Conservation (phyloP, 2,888 invertebrate genomes). For the Drosophila multiciliata region DNA sequence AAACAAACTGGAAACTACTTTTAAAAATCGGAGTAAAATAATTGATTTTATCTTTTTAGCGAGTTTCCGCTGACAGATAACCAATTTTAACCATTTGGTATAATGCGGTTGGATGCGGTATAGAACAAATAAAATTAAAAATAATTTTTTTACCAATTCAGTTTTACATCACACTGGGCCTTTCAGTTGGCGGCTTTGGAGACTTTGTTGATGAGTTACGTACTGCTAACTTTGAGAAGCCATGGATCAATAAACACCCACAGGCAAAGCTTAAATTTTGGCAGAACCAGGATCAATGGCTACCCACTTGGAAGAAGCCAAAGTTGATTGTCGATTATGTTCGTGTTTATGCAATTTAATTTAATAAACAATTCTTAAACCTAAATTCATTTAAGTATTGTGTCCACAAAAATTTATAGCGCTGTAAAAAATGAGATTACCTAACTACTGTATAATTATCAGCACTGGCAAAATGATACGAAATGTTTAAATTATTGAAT, state of each 20-base stretch:
- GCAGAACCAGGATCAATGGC: conserved; percentile 88
- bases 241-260: conserved; percentile 90
- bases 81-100: neutral
- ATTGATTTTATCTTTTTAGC: neutral
- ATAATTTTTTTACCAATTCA: conserved; percentile 78
- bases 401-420: neutral
- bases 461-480: neutral
- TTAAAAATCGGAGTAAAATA: neutral
- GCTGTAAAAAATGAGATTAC: neutral
- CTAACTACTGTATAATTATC: neutral
- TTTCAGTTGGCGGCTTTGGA: conserved; percentile 91
- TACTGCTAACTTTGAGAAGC: conserved; percentile 86
- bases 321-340: conserved; percentile 81
- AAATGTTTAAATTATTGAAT: neutral
- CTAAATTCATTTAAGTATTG: neutral
- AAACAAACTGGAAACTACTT: neutral
- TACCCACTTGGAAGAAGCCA: conserved; percentile 88
- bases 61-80: neutral
- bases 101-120: neutral
- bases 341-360: conserved; percentile 80
- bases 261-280: conserved; percentile 90
- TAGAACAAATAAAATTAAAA: neutral
- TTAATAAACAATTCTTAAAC: neutral
- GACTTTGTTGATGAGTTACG: conserved; percentile 88
- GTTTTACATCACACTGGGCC: conserved; percentile 91